Evolutionary conservation across 2,113 vertebrate genomes (phyloP).

Genomic region (Theristicus caerulescens): DNA sequence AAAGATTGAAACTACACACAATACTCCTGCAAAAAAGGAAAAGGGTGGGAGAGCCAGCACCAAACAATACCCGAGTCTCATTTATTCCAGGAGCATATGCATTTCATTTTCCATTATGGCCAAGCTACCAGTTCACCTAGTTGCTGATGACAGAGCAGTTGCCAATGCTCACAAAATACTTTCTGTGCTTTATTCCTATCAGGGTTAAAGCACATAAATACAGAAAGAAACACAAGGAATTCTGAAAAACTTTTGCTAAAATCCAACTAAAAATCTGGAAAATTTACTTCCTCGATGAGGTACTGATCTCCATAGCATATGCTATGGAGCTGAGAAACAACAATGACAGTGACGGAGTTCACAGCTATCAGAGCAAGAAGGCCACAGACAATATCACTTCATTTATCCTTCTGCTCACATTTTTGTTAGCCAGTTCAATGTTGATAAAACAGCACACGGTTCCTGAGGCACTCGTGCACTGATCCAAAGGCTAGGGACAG

Average conservation of each 20-base stretch:
- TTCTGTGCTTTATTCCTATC: neutral
- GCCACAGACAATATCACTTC: fast-evolving
- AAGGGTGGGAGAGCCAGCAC: neutral
- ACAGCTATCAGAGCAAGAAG: neutral
- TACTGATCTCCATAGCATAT: neutral
- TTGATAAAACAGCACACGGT: fast-evolving
- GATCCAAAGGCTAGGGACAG: neutral
- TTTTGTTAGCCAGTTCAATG: neutral
- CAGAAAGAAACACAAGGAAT: neutral
- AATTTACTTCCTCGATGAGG: neutral
- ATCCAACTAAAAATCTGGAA: neutral
- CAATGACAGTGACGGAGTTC: neutral
- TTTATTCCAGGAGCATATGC: neutral
- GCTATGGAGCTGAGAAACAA: neutral
- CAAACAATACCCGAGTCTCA: neutral
- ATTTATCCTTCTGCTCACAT: neutral
- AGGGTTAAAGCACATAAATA: neutral
- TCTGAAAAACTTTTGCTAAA: neutral
- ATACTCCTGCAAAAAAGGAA: neutral
- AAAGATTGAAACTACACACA: neutral
- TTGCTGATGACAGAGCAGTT: neutral
- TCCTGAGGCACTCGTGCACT: neutral
- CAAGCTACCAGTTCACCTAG: neutral
- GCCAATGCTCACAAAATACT: neutral
- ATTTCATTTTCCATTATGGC: neutral